phyloP scores from a whole-genome alignment of 2,113 vertebrate species.

The Petaurus breviceps region DNA sequence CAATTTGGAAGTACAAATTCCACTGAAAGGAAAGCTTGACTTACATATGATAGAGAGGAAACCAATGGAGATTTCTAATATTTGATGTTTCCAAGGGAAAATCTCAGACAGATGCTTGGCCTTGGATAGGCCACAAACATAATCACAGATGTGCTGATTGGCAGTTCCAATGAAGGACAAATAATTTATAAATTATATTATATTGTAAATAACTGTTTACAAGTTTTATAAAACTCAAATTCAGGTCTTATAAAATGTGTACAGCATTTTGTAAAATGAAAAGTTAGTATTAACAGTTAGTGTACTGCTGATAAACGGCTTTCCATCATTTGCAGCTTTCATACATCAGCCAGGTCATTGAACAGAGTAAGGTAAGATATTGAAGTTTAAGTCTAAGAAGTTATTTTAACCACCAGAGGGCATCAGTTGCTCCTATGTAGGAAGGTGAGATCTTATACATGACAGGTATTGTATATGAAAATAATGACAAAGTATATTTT shows the following conservation, averaged over 20 bases:
- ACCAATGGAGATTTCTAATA: conserved; percentile 93
- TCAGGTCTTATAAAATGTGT: conserved; percentile 81
- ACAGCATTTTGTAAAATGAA: conserved; percentile 85
- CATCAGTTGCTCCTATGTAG: conserved; percentile 81
- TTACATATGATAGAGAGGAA: conserved; percentile 90
- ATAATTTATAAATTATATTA: conserved; percentile 88
- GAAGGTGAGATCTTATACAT: conserved; percentile 76
- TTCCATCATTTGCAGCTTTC: conserved; percentile 78
- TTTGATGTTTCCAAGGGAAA: conserved; percentile 83
- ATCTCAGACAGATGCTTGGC: conserved; percentile 53
- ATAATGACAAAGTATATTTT: conserved; percentile 87
- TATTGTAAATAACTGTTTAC: conserved; percentile 89
- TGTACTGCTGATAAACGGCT: conserved; percentile 69
- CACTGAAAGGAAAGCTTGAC: conserved; percentile 92
- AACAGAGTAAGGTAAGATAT: conserved; percentile 79
- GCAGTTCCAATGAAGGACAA: conserved; percentile 78
- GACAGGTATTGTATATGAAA: conserved; percentile 79
- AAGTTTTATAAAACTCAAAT: conserved; percentile 85
- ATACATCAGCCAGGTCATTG: conserved; percentile 77
- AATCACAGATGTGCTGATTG: conserved; percentile 60
- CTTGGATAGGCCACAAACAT: conserved; percentile 44
- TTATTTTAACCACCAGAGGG: conserved; percentile 85
- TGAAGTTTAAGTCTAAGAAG: conserved; percentile 69
- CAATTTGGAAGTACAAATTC: conserved; percentile 91
- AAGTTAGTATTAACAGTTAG: conserved; percentile 82